A percentile compares a stretch with the other conserved stretches of the same genome.
Evolutionary conservation across 2,113 vertebrate genomes (phyloP).

Genomic region (crab-eating macaque (Macaca fascicularis)): T2T-MFA8v1.1 NC_088387.1:77199501-77200000

Average conservation of each 20-base stretch:
- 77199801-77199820: not conserved
- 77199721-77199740: not conserved
- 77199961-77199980: not conserved
- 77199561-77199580: too few species aligned
- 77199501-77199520: too few species aligned
- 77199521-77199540: too few species aligned
- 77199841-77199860: not conserved
- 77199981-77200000: not conserved
- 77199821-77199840: not conserved
- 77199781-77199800: not conserved
- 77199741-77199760: not conserved
- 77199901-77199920: not conserved
- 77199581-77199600: not conserved
- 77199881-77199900: not conserved
- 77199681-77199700: not conserved
- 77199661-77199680: not conserved
- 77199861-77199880: not conserved
- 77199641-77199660: not conserved
- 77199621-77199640: not conserved
- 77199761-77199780: too few species aligned
- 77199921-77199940: not conserved
- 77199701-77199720: not conserved
- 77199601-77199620: not conserved
- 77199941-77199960: not conserved
- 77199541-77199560: too few species aligned